Evolutionary conservation across 2,113 vertebrate genomes (phyloP).

Genomic region (Elanoides forficatus): DNA sequence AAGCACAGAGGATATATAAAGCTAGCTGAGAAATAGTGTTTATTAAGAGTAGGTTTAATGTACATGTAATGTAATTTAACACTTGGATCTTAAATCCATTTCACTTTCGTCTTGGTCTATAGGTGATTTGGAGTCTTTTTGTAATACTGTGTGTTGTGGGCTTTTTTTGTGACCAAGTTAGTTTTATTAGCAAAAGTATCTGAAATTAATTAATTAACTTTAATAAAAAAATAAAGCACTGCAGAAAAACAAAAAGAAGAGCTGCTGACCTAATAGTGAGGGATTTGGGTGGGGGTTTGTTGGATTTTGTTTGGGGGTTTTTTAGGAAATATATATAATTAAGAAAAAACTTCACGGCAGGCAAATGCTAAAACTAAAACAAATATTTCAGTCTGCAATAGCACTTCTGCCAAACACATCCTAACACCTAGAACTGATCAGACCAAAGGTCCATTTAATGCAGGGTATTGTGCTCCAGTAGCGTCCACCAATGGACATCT

Average conservation of each 20-base stretch:
- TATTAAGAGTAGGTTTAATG: not conserved
- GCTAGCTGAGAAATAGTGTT: not conserved
- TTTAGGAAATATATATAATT: not conserved
- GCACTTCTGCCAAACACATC: not conserved
- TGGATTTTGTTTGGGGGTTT: not conserved
- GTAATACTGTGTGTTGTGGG: not conserved
- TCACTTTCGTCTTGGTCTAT: not conserved
- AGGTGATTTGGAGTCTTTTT: not conserved
- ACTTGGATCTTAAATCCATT: not conserved
- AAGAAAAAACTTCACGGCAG: not conserved
- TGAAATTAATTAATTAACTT: not conserved
- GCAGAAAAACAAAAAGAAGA: not conserved
- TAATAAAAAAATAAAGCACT: not conserved
- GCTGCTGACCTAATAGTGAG: not conserved
- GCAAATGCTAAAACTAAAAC: not conserved
- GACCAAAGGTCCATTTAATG: not conserved
- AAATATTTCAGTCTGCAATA: not conserved
- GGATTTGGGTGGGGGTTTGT: not conserved
- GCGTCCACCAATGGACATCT: not conserved
- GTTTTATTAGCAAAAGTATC: not conserved
- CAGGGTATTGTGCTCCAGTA: not conserved
- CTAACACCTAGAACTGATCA: not conserved
- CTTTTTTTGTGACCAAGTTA: not conserved
- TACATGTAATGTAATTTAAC: not conserved
- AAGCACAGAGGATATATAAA: not conserved